Conservation (phyloP, 2,797 vertebrate genomes). For the Paedocypris micromegethes region DNA sequence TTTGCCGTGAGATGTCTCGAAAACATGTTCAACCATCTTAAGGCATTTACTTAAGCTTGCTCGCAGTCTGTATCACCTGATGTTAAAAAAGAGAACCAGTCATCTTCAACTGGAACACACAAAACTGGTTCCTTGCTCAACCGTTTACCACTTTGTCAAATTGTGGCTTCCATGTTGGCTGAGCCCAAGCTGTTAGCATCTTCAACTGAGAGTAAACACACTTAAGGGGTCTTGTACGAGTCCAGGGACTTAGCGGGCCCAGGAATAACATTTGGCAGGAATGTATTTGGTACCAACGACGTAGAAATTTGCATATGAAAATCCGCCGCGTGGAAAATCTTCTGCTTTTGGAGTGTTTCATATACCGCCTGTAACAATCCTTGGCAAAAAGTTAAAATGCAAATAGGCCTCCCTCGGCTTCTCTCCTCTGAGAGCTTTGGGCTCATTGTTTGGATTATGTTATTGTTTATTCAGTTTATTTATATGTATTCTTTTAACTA, state of each 20-base stretch:
- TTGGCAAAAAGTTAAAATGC: constrained; percentile 71
- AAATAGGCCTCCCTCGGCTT: constrained; percentile 56
- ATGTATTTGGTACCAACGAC: constrained; percentile 60
- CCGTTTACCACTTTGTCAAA: constrained; percentile 44
- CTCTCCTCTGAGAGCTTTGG: constrained; percentile 61
- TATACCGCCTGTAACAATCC: constrained; percentile 65
- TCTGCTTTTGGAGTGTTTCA: constrained; percentile 61
- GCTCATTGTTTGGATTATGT: constrained; percentile 67
- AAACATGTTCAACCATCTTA: constrained; percentile 19
- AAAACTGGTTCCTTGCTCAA: constrained; percentile 52
- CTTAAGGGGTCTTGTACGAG: constrained; percentile 47
- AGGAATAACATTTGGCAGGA: constrained; percentile 28
- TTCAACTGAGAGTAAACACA: constrained; percentile 31
- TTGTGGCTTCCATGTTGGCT: constrained; percentile 22
- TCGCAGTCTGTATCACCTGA: constrained; percentile 75
- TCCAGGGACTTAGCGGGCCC: constrained; percentile 22
- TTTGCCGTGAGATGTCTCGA: constrained; percentile 59
- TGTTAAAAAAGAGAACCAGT: constrained; percentile 65
- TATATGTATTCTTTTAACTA: constrained; percentile 40
- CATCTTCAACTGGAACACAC: constrained; percentile 60
- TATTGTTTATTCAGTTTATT: constrained; percentile 73
- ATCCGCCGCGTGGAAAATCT: constrained; percentile 70
- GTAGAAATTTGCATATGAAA: constrained; percentile 78
- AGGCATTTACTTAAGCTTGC: constrained; percentile 46
- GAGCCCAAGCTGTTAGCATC: constrained; percentile 27